Evolutionary conservation across 2,113 vertebrate genomes (phyloP).

Genomic region (Eidolon helvum): DNA sequence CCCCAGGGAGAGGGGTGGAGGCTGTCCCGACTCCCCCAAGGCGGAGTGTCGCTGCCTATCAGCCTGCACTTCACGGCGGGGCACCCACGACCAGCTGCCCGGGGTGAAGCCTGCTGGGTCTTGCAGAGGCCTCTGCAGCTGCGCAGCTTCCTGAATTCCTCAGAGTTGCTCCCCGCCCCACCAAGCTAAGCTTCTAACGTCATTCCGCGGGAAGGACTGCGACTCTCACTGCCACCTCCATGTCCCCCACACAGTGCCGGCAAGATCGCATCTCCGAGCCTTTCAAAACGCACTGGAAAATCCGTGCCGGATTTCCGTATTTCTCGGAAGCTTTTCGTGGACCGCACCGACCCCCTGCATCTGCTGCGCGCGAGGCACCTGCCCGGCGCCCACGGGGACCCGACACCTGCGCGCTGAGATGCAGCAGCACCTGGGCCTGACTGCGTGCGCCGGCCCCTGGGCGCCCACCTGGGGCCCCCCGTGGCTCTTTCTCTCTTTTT

Average conservation of each 20-base stretch:
- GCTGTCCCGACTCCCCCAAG: not conserved
- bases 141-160: not conserved
- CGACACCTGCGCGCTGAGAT: too few relatives aligned
- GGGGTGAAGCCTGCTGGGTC: accelerated
- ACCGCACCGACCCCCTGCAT: accelerated
- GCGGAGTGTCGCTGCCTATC: not conserved
- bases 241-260: not conserved
- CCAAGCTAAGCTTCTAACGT: not conserved
- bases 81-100: not conserved
- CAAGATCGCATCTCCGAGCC: accelerated
- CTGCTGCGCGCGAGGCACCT: accelerated
- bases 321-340: not conserved
- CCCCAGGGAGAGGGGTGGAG: not conserved
- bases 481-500: not conserved
- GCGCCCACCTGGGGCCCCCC: accelerated
- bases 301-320: accelerated
- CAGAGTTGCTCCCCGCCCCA: accelerated
- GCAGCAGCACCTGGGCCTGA: accelerated
- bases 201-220: not conserved
- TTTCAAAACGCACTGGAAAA: not conserved
- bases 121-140: not conserved
- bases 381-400: accelerated
- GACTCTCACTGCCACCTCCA: not conserved
- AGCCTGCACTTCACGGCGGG: not conserved
- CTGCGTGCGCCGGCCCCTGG: not conserved